Conservation (phyloP, 1,140 invertebrate species). For the Sarcophaga peregrina region DNA sequence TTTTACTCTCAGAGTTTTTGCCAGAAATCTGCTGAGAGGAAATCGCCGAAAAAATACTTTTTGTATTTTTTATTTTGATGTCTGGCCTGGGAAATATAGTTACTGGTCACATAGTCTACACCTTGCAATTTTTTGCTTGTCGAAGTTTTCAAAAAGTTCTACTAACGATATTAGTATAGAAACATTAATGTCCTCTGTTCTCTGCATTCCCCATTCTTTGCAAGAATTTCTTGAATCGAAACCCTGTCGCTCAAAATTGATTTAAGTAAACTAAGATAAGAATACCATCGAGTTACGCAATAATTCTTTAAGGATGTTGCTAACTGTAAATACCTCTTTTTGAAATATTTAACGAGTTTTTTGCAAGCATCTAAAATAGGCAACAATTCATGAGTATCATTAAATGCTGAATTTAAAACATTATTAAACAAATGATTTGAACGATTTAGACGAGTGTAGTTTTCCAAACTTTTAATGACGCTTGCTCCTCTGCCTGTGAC, state of each 20-base stretch:
- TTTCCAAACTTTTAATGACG: background rate
- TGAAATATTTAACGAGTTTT: slow-evolving; percentile 1
- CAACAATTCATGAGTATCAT: background rate
- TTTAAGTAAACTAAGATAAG: background rate
- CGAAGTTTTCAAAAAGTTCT: background rate
- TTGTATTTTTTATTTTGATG: too few relatives aligned
- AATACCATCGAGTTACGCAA: too few relatives aligned
- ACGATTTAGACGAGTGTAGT: background rate
- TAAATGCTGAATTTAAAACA: background rate
- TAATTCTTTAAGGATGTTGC: background rate
- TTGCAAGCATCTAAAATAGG: background rate
- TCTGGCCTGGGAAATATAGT: too few relatives aligned
- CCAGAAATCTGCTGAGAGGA: too few relatives aligned
- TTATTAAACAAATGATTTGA: background rate
- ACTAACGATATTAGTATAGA: background rate
- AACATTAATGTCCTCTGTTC: background rate
- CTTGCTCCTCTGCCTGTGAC: background rate
- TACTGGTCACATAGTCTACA: background rate
- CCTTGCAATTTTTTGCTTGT: background rate
- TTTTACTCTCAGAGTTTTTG: too few relatives aligned
- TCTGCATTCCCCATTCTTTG: background rate
- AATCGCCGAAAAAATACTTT: too few relatives aligned
- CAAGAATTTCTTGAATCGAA: background rate
- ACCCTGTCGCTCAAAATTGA: background rate
- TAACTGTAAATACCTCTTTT: background rate